phyloP scores from a whole-genome alignment of 2,888 invertebrate genomes.

The Eupithecia abbreviata region DNA sequence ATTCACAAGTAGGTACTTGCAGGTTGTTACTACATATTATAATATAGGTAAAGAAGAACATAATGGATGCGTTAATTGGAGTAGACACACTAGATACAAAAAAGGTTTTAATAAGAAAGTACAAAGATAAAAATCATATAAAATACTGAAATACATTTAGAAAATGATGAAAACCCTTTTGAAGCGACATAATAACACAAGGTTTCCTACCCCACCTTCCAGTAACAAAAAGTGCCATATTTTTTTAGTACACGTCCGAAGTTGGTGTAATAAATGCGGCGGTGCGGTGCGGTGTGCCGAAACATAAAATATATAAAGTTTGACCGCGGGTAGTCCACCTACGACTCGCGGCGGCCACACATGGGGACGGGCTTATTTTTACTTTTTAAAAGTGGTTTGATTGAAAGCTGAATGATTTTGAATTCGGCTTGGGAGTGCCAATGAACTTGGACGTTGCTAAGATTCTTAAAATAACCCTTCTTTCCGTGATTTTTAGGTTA shows the following conservation, averaged over 20 bases:
- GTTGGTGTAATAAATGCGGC: slow-evolving; percentile 73
- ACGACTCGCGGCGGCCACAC: slow-evolving; percentile 55
- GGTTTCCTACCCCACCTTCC: slow-evolving; percentile 32
- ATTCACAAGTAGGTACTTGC: too few relatives aligned
- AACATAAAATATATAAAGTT: slow-evolving; percentile 82
- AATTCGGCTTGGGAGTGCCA: background rate
- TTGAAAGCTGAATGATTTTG: background rate
- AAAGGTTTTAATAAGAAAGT: background rate
- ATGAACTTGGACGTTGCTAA: background rate
- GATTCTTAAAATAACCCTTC: background rate
- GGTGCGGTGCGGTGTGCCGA: slow-evolving; percentile 60
- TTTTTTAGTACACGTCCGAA: slow-evolving; percentile 48
- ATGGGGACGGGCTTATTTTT: slow-evolving; percentile 47
- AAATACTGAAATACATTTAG: background rate
- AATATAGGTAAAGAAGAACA: background rate
- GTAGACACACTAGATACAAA: background rate
- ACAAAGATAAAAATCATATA: background rate
- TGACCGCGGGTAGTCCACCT: slow-evolving; percentile 75
- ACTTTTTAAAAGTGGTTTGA: background rate
- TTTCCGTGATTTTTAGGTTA: background rate
- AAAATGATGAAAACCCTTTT: background rate
- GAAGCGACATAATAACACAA: slow-evolving; percentile 16
- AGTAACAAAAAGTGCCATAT: slow-evolving; percentile 44
- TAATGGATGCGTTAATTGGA: background rate
- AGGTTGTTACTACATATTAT: too few relatives aligned